A percentile compares a stretch with the other conserved stretches of the same genome.
Evolutionary conservation across 2,113 vertebrate species (phyloP).

Genomic region (Oryzias woworae): DNA sequence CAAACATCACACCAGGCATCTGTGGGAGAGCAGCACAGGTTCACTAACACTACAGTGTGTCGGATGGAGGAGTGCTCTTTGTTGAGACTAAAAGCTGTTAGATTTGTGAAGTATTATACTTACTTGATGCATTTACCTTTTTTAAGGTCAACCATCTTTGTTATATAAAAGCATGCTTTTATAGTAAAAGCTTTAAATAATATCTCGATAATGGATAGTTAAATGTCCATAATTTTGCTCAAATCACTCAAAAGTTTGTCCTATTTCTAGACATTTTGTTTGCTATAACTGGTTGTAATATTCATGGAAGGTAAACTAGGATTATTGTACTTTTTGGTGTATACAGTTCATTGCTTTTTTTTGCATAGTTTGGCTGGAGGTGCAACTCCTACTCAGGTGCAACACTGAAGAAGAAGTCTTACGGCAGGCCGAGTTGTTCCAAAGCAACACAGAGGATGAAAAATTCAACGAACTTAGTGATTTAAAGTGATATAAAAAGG

Average conservation of each 20-base stretch:
- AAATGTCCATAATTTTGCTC: slow-evolving; percentile 17
- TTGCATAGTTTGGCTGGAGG: too few relatives aligned
- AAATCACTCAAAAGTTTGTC: not conserved
- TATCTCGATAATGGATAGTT: slow-evolving; percentile 28
- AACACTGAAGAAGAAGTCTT: too few relatives aligned
- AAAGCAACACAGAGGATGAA: too few relatives aligned
- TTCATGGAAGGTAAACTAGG: not conserved
- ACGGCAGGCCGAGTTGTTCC: too few relatives aligned
- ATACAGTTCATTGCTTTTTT: too few relatives aligned
- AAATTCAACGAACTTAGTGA: too few relatives aligned
- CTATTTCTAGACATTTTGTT: slow-evolving; percentile 10
- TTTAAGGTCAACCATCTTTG: slow-evolving; percentile 54
- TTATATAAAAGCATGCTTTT: slow-evolving; percentile 34
- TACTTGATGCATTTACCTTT: slow-evolving; percentile 31
- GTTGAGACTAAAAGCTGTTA: slow-evolving; percentile 53
- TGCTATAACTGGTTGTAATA: slow-evolving; percentile 7
- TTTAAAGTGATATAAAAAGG: too few relatives aligned
- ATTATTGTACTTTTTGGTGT: not conserved
- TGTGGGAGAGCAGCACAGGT: slow-evolving; percentile 65
- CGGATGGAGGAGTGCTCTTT: slow-evolving; percentile 56
- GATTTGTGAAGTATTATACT: slow-evolving; percentile 48
- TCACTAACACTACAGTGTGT: slow-evolving; percentile 59
- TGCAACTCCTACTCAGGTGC: too few relatives aligned
- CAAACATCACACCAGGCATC: slow-evolving; percentile 74
- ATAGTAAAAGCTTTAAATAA: slow-evolving; percentile 36